Conservation (phyloP, 2,113 vertebrate genomes). For the Apistogramma diplotaenia region DNA sequence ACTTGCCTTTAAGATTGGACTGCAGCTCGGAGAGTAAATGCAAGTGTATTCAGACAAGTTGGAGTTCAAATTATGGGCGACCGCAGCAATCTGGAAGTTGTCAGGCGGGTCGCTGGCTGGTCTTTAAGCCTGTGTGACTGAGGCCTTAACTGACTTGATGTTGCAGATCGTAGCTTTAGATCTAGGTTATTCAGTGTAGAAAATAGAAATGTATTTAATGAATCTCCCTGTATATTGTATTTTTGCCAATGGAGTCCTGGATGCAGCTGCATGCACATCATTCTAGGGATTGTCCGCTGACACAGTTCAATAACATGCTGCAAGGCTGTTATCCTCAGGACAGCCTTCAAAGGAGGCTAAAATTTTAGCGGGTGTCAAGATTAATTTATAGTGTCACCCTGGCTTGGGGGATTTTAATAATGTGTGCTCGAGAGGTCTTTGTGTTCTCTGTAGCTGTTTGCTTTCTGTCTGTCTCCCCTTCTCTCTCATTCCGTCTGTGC, state of each 20-base stretch:
- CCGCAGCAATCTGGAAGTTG: not conserved
- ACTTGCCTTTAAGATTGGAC: no score
- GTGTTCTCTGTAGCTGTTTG: constrained; percentile 12
- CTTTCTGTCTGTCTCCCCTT: not conserved
- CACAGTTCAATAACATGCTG: constrained; percentile 20
- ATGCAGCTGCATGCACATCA: constrained; percentile 2
- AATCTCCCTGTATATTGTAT: not conserved
- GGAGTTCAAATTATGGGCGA: not conserved
- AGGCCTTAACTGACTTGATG: not conserved
- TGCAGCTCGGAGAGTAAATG: not conserved
- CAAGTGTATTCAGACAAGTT: not conserved
- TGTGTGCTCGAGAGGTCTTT: constrained; percentile 6
- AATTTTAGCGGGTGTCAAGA: constrained; percentile 44
- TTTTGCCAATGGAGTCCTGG: not conserved
- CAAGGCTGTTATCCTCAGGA: constrained; percentile 53
- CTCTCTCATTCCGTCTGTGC: constrained; percentile 10
- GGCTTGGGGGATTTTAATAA: constrained; percentile 33
- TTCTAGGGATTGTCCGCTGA: constrained; percentile 15
- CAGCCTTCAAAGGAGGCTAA: constrained; percentile 41
- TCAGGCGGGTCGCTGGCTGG: not conserved
- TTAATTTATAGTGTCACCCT: constrained; percentile 54
- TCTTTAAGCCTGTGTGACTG: not conserved
- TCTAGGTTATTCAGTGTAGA: not conserved
- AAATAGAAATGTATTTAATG: not conserved
- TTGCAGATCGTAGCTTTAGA: not conserved